Evolutionary conservation across 2,888 invertebrate species (phyloP).

Genomic region (Temnothorax unifasciatus): DNA sequence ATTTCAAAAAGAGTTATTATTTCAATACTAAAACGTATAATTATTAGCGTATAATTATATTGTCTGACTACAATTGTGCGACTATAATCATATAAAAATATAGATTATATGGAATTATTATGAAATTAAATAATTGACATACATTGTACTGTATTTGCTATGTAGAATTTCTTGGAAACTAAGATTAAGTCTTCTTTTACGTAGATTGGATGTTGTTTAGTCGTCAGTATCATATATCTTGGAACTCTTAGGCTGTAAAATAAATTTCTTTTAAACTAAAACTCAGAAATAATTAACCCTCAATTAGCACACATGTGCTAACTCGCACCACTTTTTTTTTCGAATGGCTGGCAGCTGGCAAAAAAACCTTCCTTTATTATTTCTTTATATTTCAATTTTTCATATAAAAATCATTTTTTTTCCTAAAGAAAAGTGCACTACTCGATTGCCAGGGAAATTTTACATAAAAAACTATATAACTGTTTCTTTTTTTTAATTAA

Average conservation of each 20-base stretch:
- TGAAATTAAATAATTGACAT: constrained; percentile 15
- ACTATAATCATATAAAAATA: not conserved
- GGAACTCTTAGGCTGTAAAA: constrained; percentile 1
- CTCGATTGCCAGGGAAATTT: too few relatives aligned
- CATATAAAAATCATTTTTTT: too few relatives aligned
- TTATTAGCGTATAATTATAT: not conserved
- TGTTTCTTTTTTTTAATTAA: too few relatives aligned
- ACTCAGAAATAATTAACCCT: constrained; percentile 15
- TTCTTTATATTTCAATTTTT: too few relatives aligned
- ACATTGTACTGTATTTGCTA: constrained; percentile 24
- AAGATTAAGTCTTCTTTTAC: not conserved
- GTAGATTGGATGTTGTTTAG: constrained; percentile 1
- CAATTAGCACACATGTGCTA: too few relatives aligned
- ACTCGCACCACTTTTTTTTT: too few relatives aligned
- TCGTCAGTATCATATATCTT: not conserved
- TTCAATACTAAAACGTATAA: not conserved
- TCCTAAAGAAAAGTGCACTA: too few relatives aligned
- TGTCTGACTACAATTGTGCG: not conserved
- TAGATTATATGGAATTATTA: not conserved
- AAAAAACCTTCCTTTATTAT: too few relatives aligned
- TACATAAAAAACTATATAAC: too few relatives aligned
- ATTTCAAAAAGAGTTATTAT: not conserved
- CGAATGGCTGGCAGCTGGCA: too few relatives aligned
- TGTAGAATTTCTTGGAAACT: constrained; percentile 7
- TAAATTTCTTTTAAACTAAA: constrained; percentile 17